Evolutionary conservation across 2,888 invertebrate species (phyloP), one percentile per base, ranked within the genome.

Genomic region (Orthonychiurus folsomi): DNA sequence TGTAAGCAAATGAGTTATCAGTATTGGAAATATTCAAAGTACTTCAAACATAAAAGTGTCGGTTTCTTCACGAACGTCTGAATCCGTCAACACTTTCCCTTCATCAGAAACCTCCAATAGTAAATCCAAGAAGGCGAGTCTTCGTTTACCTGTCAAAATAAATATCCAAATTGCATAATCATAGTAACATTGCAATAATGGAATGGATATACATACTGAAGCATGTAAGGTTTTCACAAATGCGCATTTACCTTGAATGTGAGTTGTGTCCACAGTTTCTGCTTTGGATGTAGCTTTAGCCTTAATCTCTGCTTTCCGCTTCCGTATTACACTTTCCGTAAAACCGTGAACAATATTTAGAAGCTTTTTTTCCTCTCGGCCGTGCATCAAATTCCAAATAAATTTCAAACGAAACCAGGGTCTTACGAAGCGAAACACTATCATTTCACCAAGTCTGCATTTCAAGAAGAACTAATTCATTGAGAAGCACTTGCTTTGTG

Each of bases 21-120:
- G n/a, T n/a, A n/a, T n/a, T n/a, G n/a, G n/a, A n/a, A n/a, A n/a
- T n/a, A n/a, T n/a, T n/a, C n/a, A n/a, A n/a, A n/a, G n/a, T n/a
- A n/a, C 66, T 50, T 66, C 69, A 59, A 74, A 74, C 89, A 90
- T 90, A 63, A 89, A 89, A 0, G 72, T 72, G 56, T 70, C 70
- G 1, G 69, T 68, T 80, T 89, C 88, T 76, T 89, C 88, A 76
- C 87, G 88, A 66, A 90, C 88, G 78, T 89, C 89, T 69, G 84
- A 82, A 67, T 89, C 88, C 53, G 82, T 85, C 66, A 89, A 84
- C 3, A 52, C 21, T 5, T 55, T 62, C 15, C 87, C 75, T n/a
- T 56, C 48, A 2, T 76, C 73, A 75, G 89, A 86, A 56, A 89
- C 85, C 66, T 78, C 77, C n/a, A 82, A 74, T 9, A 82, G 73